Evolutionary conservation across 2,888 invertebrate genomes (phyloP), one percentile per base, ranked within the genome.

Genomic region (Lepas anatifera): DNA sequence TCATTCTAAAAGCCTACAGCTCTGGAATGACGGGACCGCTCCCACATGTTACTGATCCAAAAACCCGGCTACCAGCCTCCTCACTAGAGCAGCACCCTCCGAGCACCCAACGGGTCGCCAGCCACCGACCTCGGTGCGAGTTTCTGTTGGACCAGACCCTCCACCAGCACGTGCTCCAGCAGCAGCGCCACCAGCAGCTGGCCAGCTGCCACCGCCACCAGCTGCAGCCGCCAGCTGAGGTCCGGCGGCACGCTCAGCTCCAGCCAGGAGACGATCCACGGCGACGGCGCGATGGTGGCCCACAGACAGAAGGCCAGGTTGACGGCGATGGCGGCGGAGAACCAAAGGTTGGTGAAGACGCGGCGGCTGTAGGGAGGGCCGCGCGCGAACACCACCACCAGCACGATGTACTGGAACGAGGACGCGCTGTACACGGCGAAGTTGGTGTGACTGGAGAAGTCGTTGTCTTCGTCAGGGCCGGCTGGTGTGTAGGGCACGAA

Each of bases 361-460:
- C 85, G 84, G 78, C 87, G 84, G 43, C 90, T 82, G 80, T 87
- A 90, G 0, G 91, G 91, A 77, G 85, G 84, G 66, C 91, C 90
- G 78, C 89, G 91, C 22, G 89, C 89, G 78, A 90, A 91, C 7
- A 90, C 87, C 72, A 89, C 82, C 6, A 90, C 90, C 77, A 92
- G 81, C 71, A 87, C 86, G 69, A 92, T 84, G 78, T 92, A 92
- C 81, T 92, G 92, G 80, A 86, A 90, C 73, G 85, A 83, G 48
- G 90, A 88, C 41, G 89, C 82, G 70, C 86, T 84, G 80, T 92
- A 92, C 48, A 92, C 82, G 2, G 89, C 88, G 0, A 90, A 89
- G 77, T 90, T 90, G 78, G 89, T 89, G 87, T 89, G 89, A 75
- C 87, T 87, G n/a, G 83, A 75, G 32, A 87, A 83, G 64, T 80